These are phyloP conservation scores for Latheticus oryzae DNA, from an alignment of 2,888 invertebrate species.

Conservation along the genomic window DNA sequence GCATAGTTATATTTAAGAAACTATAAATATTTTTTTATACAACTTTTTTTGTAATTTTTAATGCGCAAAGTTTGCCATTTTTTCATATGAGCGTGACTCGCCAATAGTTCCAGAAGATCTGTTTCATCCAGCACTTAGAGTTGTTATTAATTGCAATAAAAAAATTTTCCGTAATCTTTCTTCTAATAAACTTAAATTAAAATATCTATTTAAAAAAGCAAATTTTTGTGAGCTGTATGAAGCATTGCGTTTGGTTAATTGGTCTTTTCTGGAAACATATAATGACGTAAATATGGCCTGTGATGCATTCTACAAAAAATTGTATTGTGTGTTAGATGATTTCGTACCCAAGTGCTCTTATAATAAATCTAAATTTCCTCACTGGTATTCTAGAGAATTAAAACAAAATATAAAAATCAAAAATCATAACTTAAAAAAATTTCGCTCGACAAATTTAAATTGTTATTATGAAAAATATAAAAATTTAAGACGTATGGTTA, in stretches of 20 bases:
- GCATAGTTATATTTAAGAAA: too few species aligned
- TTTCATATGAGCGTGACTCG: neutral
- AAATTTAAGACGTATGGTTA: neutral
- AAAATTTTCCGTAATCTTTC: neutral
- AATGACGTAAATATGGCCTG: neutral
- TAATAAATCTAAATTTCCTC: neutral
- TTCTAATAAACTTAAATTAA: constrained; percentile 2
- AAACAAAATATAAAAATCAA: too few species aligned
- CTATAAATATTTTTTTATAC: too few species aligned
- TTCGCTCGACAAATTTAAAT: too few species aligned
- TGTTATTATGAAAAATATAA: constrained; percentile 1
- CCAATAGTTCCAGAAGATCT: neutral
- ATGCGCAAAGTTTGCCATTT: too few species aligned
- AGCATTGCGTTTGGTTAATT: neutral
- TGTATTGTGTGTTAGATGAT: neutral
- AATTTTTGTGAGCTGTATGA: constrained; percentile 1
- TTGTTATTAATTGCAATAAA: neutral
- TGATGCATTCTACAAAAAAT: neutral
- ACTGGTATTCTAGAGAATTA: constrained; percentile 1
- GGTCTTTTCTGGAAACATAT: constrained; percentile 1
- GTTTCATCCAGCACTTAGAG: constrained; percentile 1
- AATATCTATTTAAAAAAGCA: neutral
- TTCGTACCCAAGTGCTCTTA: neutral
- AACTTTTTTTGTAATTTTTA: too few species aligned
- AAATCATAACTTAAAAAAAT: too few species aligned